Conservation (phyloP, 2,888 invertebrate genomes). For the Andricus curvator region DNA sequence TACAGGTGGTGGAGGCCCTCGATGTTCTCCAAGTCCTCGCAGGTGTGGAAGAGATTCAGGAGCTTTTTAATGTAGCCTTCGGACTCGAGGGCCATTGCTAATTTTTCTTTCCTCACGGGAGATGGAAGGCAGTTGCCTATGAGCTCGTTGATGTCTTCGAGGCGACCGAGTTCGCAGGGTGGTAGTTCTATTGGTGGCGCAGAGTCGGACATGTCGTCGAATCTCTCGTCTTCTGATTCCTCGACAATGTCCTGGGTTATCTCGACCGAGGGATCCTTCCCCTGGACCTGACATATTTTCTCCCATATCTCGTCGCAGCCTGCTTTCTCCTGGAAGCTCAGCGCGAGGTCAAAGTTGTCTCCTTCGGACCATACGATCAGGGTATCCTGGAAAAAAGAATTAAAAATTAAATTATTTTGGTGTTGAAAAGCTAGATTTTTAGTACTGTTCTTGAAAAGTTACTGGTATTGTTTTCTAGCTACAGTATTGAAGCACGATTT, state of each 20-base stretch:
- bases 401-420: background rate
- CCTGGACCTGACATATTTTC: constrained; percentile 99
- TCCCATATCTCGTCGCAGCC: constrained; percentile 99
- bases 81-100: constrained; percentile 94
- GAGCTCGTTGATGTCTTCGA: constrained; percentile 97
- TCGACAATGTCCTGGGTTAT: constrained; percentile 98
- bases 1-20: constrained; percentile 97
- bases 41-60: constrained; percentile 96
- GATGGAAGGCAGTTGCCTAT: constrained; percentile 93
- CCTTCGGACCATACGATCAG: constrained; percentile 99
- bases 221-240: constrained; percentile 97
- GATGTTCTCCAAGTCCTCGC: constrained; percentile 97
- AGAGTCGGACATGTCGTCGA: constrained; percentile 97
- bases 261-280: constrained; percentile 98
- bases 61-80: constrained; percentile 98
- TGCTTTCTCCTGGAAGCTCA: constrained; percentile 99
- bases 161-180: constrained; percentile 93
- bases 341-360: constrained; percentile 98
- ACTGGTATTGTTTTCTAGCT: background rate
- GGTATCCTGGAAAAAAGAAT: constrained; percentile 86
- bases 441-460: background rate
- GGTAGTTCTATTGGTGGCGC: constrained; percentile 97
- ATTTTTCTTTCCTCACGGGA: constrained; percentile 94
- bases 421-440: background rate
- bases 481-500: no score